Conservation (phyloP, 2,113 vertebrate species). For the Calonectris borealis region DNA sequence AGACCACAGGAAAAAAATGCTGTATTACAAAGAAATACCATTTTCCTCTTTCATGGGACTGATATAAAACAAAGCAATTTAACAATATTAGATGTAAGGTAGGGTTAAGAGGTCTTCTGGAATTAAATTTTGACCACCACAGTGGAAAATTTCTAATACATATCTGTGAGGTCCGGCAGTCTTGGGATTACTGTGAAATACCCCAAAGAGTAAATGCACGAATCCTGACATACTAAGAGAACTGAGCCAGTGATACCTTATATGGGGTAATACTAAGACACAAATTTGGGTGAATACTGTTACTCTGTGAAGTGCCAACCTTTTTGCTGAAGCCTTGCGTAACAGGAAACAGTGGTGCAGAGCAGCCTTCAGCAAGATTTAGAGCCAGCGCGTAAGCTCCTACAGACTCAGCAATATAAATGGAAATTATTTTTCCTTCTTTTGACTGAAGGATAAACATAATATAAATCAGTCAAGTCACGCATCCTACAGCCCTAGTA, state of each 20-base stretch:
- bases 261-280: not conserved
- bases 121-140: conserved; percentile 1
- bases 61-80: not conserved
- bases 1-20: not conserved
- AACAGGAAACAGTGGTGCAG: not conserved
- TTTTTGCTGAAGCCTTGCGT: not conserved
- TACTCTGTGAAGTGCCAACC: not conserved
- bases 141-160: not conserved
- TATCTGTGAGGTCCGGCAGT: not conserved
- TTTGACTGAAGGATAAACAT: conserved; percentile 27
- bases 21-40: not conserved
- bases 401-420: conserved; percentile 36
- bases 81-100: not conserved
- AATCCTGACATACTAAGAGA: not conserved
- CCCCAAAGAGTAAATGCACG: not conserved
- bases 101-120: not conserved
- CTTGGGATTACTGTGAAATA: not conserved
- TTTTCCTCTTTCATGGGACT: not conserved
- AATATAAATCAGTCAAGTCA: conserved; percentile 32
- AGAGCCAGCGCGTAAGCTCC: not conserved
- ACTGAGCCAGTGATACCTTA: not conserved
- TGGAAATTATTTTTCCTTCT: conserved; percentile 47
- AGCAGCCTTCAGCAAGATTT: not conserved
- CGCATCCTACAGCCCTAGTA: not conserved
- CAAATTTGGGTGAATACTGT: not conserved